Percentiles rank a stretch among this genome's conserved stretches.
phyloP scores from a whole-genome alignment of 2,113 vertebrate genomes.

The Argyrosomus japonicus region DNA sequence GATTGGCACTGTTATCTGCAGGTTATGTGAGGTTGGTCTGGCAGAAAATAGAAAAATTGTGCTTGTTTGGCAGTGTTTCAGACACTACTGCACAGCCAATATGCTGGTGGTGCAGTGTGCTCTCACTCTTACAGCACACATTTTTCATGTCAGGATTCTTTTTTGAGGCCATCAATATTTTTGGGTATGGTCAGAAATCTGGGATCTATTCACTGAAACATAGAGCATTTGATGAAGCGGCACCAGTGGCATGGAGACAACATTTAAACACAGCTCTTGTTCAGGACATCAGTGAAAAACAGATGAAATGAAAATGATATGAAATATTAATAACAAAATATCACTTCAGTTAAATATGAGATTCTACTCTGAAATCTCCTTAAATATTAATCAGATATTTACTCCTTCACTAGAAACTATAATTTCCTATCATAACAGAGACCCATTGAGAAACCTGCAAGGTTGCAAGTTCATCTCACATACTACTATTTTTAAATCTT shows the following conservation, averaged over 20 bases:
- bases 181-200: neutral
- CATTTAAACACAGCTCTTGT: neutral
- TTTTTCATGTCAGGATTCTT: conserved; percentile 16
- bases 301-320: too few relatives aligned
- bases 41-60: conserved; percentile 29
- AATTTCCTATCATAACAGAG: conserved; percentile 19
- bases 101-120: conserved; percentile 51
- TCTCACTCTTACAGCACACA: conserved; percentile 6
- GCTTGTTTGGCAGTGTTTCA: conserved; percentile 48
- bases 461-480: neutral
- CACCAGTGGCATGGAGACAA: neutral
- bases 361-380: neutral
- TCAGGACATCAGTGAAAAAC: too few relatives aligned
- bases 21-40: conserved; percentile 28
- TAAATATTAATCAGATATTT: neutral
- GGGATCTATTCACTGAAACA: neutral
- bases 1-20: neutral
- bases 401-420: neutral
- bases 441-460: conserved; percentile 6
- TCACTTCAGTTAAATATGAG: neutral
- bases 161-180: neutral
- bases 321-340: neutral
- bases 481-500: neutral
- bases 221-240: neutral
- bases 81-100: conserved; percentile 43